Percentiles rank a stretch among this genome's conserved stretches.
These are phyloP conservation scores for Ophiothrix spiculata DNA, from an alignment of 35 echinoderm and acorn worm genomes.

Conservation along the genomic window DNA sequence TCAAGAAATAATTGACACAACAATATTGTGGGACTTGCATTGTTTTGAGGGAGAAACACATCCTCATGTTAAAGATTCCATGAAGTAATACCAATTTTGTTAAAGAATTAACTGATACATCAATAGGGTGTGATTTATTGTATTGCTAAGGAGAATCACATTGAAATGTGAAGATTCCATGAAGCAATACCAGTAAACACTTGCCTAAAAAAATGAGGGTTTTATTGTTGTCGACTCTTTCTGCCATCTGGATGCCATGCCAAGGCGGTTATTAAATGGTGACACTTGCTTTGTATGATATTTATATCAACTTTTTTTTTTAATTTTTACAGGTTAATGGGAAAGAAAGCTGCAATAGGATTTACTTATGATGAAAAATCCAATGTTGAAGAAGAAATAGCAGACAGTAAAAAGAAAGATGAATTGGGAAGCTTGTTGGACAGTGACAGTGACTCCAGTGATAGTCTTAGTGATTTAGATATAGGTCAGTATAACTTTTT, in stretches of 20 bases:
- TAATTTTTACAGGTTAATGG: slow-evolving; percentile 43
- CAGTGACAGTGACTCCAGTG: slow-evolving; percentile 74
- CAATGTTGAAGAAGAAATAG: slow-evolving; percentile 10
- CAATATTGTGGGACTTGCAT: no score
- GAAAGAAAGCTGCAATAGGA: slow-evolving; percentile 86
- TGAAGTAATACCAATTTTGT: not conserved
- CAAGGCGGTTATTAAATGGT: not conserved
- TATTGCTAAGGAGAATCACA: no score
- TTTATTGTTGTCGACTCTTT: not conserved
- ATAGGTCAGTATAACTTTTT: slow-evolving; percentile 88
- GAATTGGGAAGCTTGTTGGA: slow-evolving; percentile 35
- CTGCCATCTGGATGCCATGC: not conserved
- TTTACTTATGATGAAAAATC: slow-evolving; percentile 74
- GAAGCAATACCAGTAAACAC: not conserved
- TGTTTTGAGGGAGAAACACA: no score
- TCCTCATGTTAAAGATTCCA: no score
- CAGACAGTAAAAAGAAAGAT: slow-evolving; percentile 15
- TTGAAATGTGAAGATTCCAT: no score
- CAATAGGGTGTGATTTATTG: not conserved
- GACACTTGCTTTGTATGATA: not conserved
- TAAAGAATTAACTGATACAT: not conserved
- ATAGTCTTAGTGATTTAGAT: slow-evolving; percentile 87
- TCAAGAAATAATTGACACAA: no score
- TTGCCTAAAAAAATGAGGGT: not conserved
- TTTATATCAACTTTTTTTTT: not conserved